Conservation (phyloP, 2,888 invertebrate genomes). For the Ligdia adustata region DNA sequence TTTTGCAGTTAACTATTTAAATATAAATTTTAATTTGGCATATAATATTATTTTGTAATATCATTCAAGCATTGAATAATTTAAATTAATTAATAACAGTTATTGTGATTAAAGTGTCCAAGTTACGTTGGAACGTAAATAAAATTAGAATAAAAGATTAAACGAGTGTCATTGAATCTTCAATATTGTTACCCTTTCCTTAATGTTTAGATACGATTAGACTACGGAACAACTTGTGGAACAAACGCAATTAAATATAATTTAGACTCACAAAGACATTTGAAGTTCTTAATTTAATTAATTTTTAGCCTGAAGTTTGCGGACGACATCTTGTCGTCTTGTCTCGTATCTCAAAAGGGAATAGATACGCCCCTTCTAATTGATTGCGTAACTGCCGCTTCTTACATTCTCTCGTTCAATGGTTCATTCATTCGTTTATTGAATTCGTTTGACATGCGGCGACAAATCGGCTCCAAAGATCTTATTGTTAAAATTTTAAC, state of each 20-base stretch:
- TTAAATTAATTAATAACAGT: background rate
- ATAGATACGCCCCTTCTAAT: constrained; percentile 70
- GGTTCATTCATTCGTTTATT: constrained; percentile 55
- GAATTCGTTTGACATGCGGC: constrained; percentile 70
- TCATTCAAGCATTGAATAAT: background rate
- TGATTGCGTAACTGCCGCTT: constrained; percentile 77
- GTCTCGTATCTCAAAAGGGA: constrained; percentile 48
- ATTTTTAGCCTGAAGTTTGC: constrained; percentile 37
- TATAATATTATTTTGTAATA: no score
- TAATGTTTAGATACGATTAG: constrained; percentile 14
- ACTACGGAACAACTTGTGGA: constrained; percentile 17
- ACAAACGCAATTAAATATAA: constrained; percentile 22
- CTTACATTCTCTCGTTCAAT: constrained; percentile 45
- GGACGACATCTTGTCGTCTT: constrained; percentile 11
- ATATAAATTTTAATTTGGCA: no score
- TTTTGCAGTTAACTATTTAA: no score
- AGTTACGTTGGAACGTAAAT: background rate
- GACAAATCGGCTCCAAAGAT: constrained; percentile 69
- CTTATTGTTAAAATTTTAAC: constrained; percentile 39
- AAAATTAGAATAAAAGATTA: background rate
- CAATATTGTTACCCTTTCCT: constrained; percentile 3
- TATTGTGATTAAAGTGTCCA: background rate
- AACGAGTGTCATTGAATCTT: constrained; percentile 16
- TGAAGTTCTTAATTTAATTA: constrained; percentile 33
- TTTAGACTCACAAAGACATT: constrained; percentile 25